Evolutionary conservation across 92 coral and sea anemone species (phyloP).

Genomic region (Actinostola sp.): DNA sequence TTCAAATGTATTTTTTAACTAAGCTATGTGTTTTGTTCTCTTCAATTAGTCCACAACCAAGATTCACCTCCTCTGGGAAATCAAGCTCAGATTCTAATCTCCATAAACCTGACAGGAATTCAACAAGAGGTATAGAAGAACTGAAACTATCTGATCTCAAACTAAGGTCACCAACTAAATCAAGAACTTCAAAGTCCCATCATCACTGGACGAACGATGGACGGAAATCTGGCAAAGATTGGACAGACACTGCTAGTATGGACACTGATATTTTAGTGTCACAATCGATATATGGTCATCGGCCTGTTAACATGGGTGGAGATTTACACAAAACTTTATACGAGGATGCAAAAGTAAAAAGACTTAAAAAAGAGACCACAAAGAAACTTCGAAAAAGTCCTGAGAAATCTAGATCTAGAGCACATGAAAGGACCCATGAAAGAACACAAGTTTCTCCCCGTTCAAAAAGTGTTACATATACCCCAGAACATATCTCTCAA

Average conservation of each 20-base stretch:
- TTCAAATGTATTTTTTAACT: no score
- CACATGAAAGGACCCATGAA: slow-evolving; percentile 37
- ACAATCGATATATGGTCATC: slow-evolving; percentile 84
- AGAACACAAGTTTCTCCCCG: slow-evolving; percentile 54
- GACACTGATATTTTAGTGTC: slow-evolving; percentile 91
- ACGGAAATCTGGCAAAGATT: slow-evolving; percentile 48
- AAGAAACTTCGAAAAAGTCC: slow-evolving; percentile 81
- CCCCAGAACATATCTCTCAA: slow-evolving; percentile 29
- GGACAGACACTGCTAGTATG: slow-evolving; percentile 85
- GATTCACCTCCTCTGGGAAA: slow-evolving; percentile 11
- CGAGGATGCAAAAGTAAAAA: slow-evolving; percentile 70
- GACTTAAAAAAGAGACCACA: slow-evolving; percentile 72
- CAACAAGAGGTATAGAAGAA: slow-evolving; percentile 5
- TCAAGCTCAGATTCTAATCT: slow-evolving; percentile 17
- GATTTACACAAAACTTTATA: slow-evolving; percentile 75
- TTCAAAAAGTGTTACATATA: slow-evolving; percentile 42
- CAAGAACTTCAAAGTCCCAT: slow-evolving; percentile 37
- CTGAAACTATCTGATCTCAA: slow-evolving; percentile 81
- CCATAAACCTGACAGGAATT: background rate
- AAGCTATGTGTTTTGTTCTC: no score
- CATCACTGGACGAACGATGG: slow-evolving; percentile 17
- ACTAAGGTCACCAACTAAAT: slow-evolving; percentile 28
- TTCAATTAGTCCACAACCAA: slow-evolving; percentile 39
- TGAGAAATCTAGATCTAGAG: slow-evolving; percentile 49
- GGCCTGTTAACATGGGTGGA: slow-evolving; percentile 99